phyloP scores from a whole-genome alignment of 2,797 vertebrate genomes.

The Mycteria americana region DNA sequence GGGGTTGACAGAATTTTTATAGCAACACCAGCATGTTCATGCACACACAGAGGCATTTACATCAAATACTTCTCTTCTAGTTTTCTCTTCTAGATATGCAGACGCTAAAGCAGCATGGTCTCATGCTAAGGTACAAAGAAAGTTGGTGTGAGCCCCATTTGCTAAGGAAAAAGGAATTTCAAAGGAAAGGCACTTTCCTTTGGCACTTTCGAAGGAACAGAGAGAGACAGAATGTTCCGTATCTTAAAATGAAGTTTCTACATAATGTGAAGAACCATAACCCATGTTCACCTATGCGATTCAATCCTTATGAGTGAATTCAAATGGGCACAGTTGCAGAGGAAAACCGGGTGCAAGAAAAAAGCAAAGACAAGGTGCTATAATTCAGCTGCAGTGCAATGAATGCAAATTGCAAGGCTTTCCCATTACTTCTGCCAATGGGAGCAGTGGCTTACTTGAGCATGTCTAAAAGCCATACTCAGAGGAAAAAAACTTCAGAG shows the following conservation, averaged over 20 bases:
- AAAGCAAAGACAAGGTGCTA: background rate
- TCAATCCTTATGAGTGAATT: background rate
- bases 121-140: background rate
- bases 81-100: constrained; percentile 14
- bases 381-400: background rate
- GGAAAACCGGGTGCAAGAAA: background rate
- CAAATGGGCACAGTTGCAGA: background rate
- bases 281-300: accelerated
- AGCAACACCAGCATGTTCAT: constrained; percentile 10
- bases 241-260: background rate
- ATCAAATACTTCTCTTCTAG: constrained; percentile 17
- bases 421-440: background rate
- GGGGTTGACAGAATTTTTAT: constrained; percentile 49
- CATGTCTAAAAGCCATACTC: background rate
- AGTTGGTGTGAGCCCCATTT: background rate
- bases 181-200: background rate
- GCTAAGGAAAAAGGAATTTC: background rate
- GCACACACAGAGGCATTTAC: background rate
- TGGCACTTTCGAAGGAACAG: background rate
- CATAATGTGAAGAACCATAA: background rate
- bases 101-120: background rate
- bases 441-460: background rate
- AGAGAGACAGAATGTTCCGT: background rate
- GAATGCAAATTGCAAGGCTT: background rate
- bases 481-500: background rate